Base-by-base conservation (phyloP, 2,113 vertebrate genomes). In the Cricetomys ansorgei region DNA sequence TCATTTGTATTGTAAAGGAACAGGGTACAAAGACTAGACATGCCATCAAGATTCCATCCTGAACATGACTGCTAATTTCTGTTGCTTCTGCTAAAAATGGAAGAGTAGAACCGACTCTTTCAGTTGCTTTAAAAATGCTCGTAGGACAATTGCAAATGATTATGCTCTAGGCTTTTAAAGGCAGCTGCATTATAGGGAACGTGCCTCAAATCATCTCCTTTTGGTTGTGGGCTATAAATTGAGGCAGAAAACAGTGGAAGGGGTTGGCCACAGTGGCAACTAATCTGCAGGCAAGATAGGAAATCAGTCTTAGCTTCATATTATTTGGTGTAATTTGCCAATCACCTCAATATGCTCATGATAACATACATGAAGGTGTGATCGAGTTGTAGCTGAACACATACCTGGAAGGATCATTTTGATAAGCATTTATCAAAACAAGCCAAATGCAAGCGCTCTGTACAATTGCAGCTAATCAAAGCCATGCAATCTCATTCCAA, bases 91-190 rank as follows among this genome's bases (percentile, higher is more conserved):
- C 88, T 94, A 92, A 97, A 96, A 96, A 73, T 40, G 86, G 89
- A 95, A 94, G 48, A 53, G 91, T 53, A 94, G 73, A 81, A 87
- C 65, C 88, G 88, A 90, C 79, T 73, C 95, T 94, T 91, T 89
- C 79, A 48, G 65, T 87, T 87, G n/a, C 67, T 94, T 92, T 72
- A 94, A 34, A 96, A 93, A 27, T 81, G 91, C 55, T 12, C 84
- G 23, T 50, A 55, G 89, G 93, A 93, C 87, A 97, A 97, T 96
- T 76, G 97, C 67, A 93, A 94, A 59, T 97, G 87, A 97, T 96
- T 94, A 91, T 94, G 88, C 53, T 94, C 95, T 7, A 88, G 77
- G 92, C 84, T 95, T 96, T 93, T 94, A 84, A 95, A 94, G 76
- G 65, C 92, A 96, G 95, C 95, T 96, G 92, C 75, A 88, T 94